These are phyloP conservation scores for Danio choprae DNA, from an alignment of 2,797 vertebrate genomes.

Conservation along the genomic window DNA sequence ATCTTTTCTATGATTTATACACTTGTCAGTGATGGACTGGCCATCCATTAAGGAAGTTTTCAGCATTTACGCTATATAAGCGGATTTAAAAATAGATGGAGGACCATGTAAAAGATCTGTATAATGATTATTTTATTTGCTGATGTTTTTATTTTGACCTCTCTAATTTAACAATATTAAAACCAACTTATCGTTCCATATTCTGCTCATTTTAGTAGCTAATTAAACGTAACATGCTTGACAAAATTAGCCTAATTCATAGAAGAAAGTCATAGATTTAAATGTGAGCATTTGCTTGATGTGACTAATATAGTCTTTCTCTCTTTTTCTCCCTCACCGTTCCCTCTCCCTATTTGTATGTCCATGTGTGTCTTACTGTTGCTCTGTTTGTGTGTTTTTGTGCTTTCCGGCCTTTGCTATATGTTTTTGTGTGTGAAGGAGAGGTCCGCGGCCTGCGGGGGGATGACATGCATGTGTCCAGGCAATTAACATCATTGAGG, in stretches of 20 bases:
- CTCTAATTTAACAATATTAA: not conserved
- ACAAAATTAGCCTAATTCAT: conserved; percentile 25
- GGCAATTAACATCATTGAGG: conserved; percentile 78
- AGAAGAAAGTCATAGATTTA: conserved; percentile 1
- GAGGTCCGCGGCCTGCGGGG: conserved; percentile 63
- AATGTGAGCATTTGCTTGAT: conserved; percentile 43
- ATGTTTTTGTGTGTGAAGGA: conserved; percentile 60
- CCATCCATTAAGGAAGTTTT: not conserved
- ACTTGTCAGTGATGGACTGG: not conserved
- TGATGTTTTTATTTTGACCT: not conserved
- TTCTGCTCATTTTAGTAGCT: not conserved
- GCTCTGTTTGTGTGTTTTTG: conserved; percentile 43
- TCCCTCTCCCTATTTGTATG: conserved; percentile 44
- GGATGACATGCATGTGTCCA: conserved; percentile 73
- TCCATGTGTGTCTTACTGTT: conserved; percentile 29
- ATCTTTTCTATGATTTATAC: not conserved
- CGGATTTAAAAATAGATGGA: too few species aligned
- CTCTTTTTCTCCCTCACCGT: conserved; percentile 45
- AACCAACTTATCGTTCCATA: not conserved
- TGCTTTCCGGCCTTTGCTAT: conserved; percentile 36
- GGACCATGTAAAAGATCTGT: too few species aligned
- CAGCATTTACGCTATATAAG: too few species aligned
- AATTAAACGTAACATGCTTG: conserved; percentile 2
- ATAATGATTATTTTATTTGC: not conserved
- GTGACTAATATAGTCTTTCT: conserved; percentile 47